These are phyloP conservation scores for Pardalotus punctatus DNA, from an alignment of 2,113 vertebrate genomes.

Conservation along the genomic window DNA sequence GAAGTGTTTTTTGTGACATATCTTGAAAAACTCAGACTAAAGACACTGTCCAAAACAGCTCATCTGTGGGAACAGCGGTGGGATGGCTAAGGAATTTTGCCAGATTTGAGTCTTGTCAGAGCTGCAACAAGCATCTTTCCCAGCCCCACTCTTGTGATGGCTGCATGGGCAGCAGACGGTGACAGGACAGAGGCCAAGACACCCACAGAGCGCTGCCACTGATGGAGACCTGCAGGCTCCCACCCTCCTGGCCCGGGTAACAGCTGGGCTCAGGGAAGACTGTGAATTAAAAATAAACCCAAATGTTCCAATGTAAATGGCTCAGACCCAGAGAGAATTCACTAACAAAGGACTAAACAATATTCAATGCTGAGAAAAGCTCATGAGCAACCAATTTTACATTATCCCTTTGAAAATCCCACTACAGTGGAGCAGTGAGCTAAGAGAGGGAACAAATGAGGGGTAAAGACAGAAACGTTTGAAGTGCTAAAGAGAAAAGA, in stretches of 20 bases:
- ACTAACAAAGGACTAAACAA: neutral
- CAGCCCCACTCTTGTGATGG: neutral
- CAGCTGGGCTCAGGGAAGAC: neutral
- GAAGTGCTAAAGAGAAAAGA: neutral
- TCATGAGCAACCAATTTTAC: neutral
- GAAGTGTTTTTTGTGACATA: neutral
- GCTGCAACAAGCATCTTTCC: neutral
- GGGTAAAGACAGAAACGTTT: neutral
- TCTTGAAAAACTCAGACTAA: neutral
- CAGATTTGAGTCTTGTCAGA: neutral
- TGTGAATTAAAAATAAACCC: neutral
- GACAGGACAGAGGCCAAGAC: fast-evolving
- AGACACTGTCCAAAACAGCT: neutral
- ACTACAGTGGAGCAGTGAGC: neutral
- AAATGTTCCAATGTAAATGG: neutral
- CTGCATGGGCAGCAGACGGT: fast-evolving
- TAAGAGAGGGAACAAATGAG: neutral
- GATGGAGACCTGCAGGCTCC: neutral
- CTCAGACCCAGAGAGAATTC: neutral
- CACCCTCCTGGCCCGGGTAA: neutral
- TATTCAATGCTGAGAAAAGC: neutral
- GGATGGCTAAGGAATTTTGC: neutral
- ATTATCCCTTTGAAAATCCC: neutral
- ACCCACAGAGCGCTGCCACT: fast-evolving
- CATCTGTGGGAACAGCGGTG: fast-evolving